Base-by-base conservation (phyloP, 2,888 invertebrate species). In the Miltochrista miniata region DNA sequence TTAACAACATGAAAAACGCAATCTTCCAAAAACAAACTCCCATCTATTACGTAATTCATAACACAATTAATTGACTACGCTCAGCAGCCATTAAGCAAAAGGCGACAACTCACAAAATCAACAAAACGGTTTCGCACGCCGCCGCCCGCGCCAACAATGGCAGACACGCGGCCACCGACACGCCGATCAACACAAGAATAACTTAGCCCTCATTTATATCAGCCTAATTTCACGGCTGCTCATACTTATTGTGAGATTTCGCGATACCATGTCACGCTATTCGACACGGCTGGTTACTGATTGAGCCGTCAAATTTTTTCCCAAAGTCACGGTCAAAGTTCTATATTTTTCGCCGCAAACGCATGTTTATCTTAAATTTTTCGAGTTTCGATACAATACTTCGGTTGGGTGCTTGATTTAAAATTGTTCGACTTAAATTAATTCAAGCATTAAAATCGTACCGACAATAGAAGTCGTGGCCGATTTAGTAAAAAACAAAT, bases 161-260 rank as follows among this genome's bases (percentile, higher is more conserved):
- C 68, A 65, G 83, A 54, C 90, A 90, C 90, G 90, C 86, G 89
- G 85, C 88, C 50, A 55, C 50, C 79, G 84, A 76, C 79, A 85
- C 82, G 85, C 81, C 70, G 76, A 61, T 82, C 71, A 72, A 56
- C 61, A 73, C 58, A 71, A 77, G 75, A 81, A 80, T 81, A 77
- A 81, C 71, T 77, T 79, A 74, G 86, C 87, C 86, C 85, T 88
- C 83, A 89, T 85, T 88, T 77, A 80, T 81, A 77, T 77, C 68
- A 75, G 70, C 64, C 83, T 88, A 85, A 90, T 91, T 91, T 91
- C 87, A 90, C 86, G 90, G 75, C 80, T 73, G 79, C 79, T 87
- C 83, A 80, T 87, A 81, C 71, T 79, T 77, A 87, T 90, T 90
- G 90, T 89, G 79, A 76, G 83, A 85, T 81, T 79, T 78, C 47